Base-by-base conservation (phyloP, 2,888 invertebrate species). In the Amphipoea oculea region DNA sequence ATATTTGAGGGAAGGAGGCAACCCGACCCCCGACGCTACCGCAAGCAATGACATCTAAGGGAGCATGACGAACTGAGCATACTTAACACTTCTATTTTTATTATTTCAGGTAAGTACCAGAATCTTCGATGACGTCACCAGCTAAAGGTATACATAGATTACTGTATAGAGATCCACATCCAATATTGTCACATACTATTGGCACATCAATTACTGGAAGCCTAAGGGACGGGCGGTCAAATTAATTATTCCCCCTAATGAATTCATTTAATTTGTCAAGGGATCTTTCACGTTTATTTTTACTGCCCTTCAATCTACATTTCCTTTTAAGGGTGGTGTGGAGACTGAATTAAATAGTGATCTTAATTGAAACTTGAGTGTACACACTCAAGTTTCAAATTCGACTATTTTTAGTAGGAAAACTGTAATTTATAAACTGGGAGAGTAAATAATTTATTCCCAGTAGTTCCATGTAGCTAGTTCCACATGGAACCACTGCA, bases 91-190 rank as follows among this genome's bases (percentile, higher is more conserved):
- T 80, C 2, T 67, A 69, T 82, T 85, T 89, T 79, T 82, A 69
- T 87, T 75, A 66, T 92, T 92, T 75, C 91, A 92, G 92, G 92
- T 92, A 92, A 92, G 92, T 92, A 29, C 76, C 48, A 68, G 76
- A 68, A 36, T 20, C 17, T 23, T 60, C 4, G 48, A 12, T 78
- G 70, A 76, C 71, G 36, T 88, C 78, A 78, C 45, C 0, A 54
- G 45, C 20, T n/a, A 17, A 42, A 82, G 81, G 86, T 84, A 84
- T 42, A 40, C 23, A 42, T 29, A 65, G 20, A 48, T 14, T 48
- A 48, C 12, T 84, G 83, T 40, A 40, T 12, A 36, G 17, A 62
- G 42, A 48, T 51, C 42, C 23, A 60, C 42, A 51, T 70, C 57
- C 69, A 66, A 85, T 29, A 29, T 79, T 71, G 60, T 48, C 17